Base-by-base conservation (phyloP, 2,888 invertebrate genomes). In the Vandiemenella viatica region DNA sequence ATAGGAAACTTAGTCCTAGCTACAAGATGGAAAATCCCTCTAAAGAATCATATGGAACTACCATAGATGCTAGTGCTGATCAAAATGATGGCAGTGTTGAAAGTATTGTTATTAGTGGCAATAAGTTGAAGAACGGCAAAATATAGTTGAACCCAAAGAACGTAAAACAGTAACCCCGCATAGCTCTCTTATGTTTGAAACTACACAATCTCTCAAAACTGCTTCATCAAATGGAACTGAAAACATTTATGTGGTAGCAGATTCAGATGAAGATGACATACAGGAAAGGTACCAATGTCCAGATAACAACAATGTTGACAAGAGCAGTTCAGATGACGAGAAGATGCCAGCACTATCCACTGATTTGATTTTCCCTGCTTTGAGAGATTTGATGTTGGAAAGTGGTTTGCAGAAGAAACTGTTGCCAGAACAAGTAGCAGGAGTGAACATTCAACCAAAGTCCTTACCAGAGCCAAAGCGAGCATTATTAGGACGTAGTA, bases 331-430 rank as follows among this genome's bases (percentile, higher is more conserved):
- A 17, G 45, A 49, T 13, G 49, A 49, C 40, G 49, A 49, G 26
- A 37, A 42, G 16, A 18, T 15, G 2, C 16, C 15, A 6, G n/a
- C 18, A 17, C 22, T 16, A 8, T 40, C 19, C 37, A 21, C 20
- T 13, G 52, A 52, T n/a, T 22, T 52, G 15, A 52, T 52, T 23
- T 40, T 46, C 8, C 37, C 52, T 18, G 43, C 49, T 1, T 23
- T 52, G 18, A 32, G 43, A 23, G 49, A 52, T 26, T 47, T 52
- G 8, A 49, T 52, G 46, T 23, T 49, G 26, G 52, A 52, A 40
- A 52, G 52, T 46, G 52, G 52, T 5, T 41, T 50, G 32, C 32
- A 32, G n/a, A 10, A 32, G n/a, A 32, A n/a, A n/a, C 32, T 32
- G 10, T n/a, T n/a, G 2, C n/a, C n/a, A 32, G 32, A 32, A 32